Evolutionary conservation across 1,140 invertebrate species (phyloP).

Genomic region (Trinorchestia longiramus): DNA sequence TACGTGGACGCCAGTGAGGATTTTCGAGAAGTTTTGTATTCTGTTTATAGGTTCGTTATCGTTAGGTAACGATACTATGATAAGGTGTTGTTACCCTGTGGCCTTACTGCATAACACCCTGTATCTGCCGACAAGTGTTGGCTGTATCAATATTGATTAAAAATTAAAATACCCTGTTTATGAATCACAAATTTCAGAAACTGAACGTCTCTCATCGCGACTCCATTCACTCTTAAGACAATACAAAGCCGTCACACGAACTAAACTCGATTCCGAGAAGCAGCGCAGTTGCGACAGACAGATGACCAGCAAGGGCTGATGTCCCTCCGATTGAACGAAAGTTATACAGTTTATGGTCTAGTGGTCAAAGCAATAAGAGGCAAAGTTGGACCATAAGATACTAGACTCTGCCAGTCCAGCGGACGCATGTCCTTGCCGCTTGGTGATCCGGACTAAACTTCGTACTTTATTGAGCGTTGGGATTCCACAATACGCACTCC

Average conservation of each 20-base stretch:
- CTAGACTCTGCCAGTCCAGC: neutral
- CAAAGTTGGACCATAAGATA: slow-evolving; percentile 38
- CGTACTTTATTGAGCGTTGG: neutral
- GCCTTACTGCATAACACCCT: neutral
- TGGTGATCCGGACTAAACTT: neutral
- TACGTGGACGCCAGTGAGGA: no score
- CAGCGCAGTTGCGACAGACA: slow-evolving; percentile 12
- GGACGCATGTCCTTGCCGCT: neutral
- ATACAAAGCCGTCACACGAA: neutral
- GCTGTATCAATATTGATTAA: neutral
- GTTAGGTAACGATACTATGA: no score
- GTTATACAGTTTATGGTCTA: slow-evolving; percentile 3
- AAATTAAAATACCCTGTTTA: neutral
- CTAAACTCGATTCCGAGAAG: neutral
- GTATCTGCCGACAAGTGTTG: neutral
- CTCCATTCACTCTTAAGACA: neutral
- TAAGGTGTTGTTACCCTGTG: no score
- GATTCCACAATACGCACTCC: neutral
- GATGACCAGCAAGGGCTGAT: neutral
- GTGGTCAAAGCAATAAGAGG: neutral
- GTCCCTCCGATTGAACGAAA: slow-evolving; percentile 21
- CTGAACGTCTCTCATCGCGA: neutral
- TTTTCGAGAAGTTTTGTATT: no score
- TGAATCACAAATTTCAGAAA: neutral
- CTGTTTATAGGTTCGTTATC: no score